Evolutionary conservation across 2,888 invertebrate genomes (phyloP), one percentile per base, ranked within the genome.

Genomic region (Callyntrura sp.): DNA sequence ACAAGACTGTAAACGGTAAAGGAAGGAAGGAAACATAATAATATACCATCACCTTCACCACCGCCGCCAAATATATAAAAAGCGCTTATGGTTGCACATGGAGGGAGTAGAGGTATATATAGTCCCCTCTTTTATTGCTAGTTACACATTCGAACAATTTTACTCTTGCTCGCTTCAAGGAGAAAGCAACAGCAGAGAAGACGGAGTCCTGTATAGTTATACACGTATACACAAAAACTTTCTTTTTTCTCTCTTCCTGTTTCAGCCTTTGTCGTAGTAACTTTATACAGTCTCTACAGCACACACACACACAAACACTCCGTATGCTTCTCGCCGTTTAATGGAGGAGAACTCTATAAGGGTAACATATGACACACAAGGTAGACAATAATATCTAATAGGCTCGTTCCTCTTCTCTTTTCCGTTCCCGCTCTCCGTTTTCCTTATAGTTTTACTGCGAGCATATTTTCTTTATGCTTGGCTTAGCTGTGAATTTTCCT

Each of bases 311-410:
- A 55, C 12, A 55, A 3, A 78, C 0, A 17, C 65, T 62, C 84
- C 84, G 51, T 84, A 84, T 70, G 84, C 23, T 84, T 70, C 55
- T 28, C 20, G 84, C 35, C 68, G 68, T 14, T 35, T 45, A 28
- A 51, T 78, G 62, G 20, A 55, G 12, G 11, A n/a, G 17, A 20
- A 12, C 51, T 20, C 20, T 83, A 48, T 55, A n/a, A 84, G 20
- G 17, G 51, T 76, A 81, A 88, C 83, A 88, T 88, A 88, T 88
- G 88, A 88, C 76, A 60, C 35, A 35, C 76, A 83, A 88, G 85
- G 90, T 90, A 84, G 85, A 85, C 81, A 81, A 90, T 85, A 85
- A 89, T 85, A 60, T 78, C 51, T 89, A 84, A 73, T 78, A 65
- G 48, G 48, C 87, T 43, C 35, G 51, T 65, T 25, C 81, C 51